Conservation (phyloP, 2,797 vertebrate species). For the Onychomys torridus region DNA sequence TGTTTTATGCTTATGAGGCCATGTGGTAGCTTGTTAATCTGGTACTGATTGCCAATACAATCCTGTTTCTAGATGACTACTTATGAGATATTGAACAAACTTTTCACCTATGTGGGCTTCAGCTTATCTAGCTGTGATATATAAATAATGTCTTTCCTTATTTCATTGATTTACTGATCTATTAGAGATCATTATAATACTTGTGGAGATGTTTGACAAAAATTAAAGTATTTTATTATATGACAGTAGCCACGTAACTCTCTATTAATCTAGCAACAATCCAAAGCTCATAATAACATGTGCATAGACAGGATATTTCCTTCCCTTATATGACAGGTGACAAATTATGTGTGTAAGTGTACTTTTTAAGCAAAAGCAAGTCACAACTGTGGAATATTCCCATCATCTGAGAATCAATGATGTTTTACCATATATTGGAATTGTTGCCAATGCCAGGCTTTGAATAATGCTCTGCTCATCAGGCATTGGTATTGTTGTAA, state of each 20-base stretch:
- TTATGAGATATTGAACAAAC: background rate
- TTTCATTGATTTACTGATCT: background rate
- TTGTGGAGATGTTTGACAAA: constrained; percentile 11
- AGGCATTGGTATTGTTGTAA: constrained; percentile 2
- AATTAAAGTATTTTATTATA: constrained; percentile 9
- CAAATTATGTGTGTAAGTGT: constrained; percentile 31
- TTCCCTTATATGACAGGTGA: constrained; percentile 38
- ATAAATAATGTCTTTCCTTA: background rate
- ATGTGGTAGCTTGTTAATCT: background rate
- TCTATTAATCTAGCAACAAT: background rate
- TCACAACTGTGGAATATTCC: constrained; percentile 35
- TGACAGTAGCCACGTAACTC: background rate
- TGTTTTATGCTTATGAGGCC: background rate
- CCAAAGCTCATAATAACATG: constrained; percentile 35
- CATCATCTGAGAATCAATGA: constrained; percentile 37
- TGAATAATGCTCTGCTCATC: constrained; percentile 28
- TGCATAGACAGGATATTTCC: background rate
- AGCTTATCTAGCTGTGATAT: background rate
- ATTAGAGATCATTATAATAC: background rate
- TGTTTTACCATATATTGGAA: constrained; percentile 56
- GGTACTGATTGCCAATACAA: background rate
- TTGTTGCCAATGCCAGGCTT: constrained; percentile 21
- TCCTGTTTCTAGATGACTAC: background rate
- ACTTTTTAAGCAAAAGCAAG: constrained; percentile 52
- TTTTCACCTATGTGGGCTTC: background rate